phyloP scores from a whole-genome alignment of 2,888 invertebrate genomes.

The Drosophila setosimentum region DNA sequence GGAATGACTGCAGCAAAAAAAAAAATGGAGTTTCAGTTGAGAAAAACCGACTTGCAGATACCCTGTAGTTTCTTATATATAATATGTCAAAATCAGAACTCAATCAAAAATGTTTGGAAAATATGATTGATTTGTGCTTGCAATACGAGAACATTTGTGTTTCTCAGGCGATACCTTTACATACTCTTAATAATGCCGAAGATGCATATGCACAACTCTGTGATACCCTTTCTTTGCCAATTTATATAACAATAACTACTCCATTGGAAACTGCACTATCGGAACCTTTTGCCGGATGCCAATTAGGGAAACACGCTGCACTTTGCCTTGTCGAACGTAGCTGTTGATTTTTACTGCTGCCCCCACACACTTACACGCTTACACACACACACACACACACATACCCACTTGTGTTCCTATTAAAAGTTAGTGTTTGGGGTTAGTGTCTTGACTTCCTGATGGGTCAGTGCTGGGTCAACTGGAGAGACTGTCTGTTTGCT shows the following conservation, averaged over 20 bases:
- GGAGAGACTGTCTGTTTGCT: constrained; percentile 49
- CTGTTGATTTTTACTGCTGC: constrained; percentile 49
- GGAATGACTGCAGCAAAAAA: constrained; percentile 18
- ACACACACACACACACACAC: constrained; percentile 28
- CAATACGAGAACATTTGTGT: not conserved
- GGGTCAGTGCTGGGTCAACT: constrained; percentile 36
- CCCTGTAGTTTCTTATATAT: not conserved
- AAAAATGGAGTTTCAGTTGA: not conserved
- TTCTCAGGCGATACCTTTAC: not conserved
- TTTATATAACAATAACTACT: not conserved
- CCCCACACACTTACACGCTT: constrained; percentile 42
- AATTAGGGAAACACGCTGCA: constrained; percentile 68
- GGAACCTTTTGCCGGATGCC: constrained; percentile 42
- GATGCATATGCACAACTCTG: not conserved
- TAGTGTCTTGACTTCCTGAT: not conserved
- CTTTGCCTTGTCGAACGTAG: constrained; percentile 26
- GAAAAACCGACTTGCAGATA: not conserved
- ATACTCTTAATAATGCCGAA: not conserved
- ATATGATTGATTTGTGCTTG: not conserved
- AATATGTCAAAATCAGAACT: not conserved
- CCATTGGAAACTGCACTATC: constrained; percentile 34
- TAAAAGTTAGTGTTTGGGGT: constrained; percentile 56
- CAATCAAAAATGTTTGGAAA: not conserved
- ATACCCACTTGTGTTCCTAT: constrained; percentile 32
- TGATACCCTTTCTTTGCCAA: not conserved